These are phyloP conservation scores for Cliona cf. orientalis DNA, from an alignment of 37 sponge, comb jelly and placozoan species.

Conservation along the genomic window DNA sequence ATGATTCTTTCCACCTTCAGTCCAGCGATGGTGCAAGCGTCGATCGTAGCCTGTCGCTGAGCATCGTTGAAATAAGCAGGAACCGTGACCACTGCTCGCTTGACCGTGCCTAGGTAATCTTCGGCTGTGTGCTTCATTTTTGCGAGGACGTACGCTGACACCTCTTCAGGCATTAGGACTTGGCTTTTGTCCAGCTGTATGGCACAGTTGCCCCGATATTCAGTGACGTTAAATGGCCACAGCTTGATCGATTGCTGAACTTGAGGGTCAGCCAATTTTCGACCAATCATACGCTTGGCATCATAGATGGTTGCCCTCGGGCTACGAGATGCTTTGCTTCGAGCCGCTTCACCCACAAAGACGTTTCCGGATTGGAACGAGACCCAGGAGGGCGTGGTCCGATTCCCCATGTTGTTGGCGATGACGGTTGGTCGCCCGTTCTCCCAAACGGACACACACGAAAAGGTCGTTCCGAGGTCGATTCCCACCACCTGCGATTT, in stretches of 20 bases:
- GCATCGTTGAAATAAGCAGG: constrained; percentile 98
- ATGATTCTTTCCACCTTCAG: constrained; percentile 92
- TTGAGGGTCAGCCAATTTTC: constrained; percentile 60
- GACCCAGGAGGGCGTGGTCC: constrained; percentile 97
- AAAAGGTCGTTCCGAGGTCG: constrained; percentile 96
- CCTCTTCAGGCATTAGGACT: constrained; percentile 82
- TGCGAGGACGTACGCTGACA: constrained; percentile 88
- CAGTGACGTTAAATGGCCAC: constrained; percentile 80
- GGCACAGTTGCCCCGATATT: constrained; percentile 73
- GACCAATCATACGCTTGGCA: constrained; percentile 93
- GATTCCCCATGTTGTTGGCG: constrained; percentile 88
- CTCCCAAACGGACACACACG: constrained; percentile 95
- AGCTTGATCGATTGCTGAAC: constrained; percentile 62
- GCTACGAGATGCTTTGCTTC: constrained; percentile 69
- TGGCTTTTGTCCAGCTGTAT: constrained; percentile 30
- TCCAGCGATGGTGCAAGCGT: constrained; percentile 87
- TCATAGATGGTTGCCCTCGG: constrained; percentile 78
- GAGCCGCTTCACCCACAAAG: constrained; percentile 92
- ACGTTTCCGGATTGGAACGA: constrained; percentile 65
- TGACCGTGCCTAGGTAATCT: constrained; percentile 80
- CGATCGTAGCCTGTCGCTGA: constrained; percentile 96
- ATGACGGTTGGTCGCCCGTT: constrained; percentile 66
- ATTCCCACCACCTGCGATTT: constrained; percentile 83
- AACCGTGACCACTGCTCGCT: constrained; percentile 84
- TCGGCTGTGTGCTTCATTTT: constrained; percentile 96